Conservation (phyloP, 2,113 vertebrate species). For the Hydropotes inermis region DNA sequence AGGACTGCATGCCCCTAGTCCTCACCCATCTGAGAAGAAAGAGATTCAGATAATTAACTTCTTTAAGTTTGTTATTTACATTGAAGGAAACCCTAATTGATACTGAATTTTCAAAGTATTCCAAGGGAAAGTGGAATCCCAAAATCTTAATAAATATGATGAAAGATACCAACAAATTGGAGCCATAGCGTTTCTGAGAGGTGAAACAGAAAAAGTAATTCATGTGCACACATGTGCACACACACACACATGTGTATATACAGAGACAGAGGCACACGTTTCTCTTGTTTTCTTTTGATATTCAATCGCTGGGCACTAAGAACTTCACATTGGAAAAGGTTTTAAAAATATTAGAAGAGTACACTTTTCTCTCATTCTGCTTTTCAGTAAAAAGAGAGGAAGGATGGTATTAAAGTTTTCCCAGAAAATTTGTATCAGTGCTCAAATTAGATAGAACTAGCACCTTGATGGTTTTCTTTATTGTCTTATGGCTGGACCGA, state of each 20-base stretch:
- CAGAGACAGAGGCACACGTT: not conserved
- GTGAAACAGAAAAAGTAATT: not conserved
- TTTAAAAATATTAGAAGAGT: not conserved
- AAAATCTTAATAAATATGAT: not conserved
- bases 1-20: not conserved
- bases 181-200: not conserved
- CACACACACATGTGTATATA: accelerated
- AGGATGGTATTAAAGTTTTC: not conserved
- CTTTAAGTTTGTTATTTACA: not conserved
- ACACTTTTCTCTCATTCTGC: not conserved
- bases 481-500: not conserved
- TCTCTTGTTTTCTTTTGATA: not conserved
- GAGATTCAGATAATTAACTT: not conserved
- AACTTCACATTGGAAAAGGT: not conserved
- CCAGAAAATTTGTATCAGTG: not conserved
- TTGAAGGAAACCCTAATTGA: not conserved
- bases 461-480: not conserved
- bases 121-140: not conserved
- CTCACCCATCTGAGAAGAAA: not conserved
- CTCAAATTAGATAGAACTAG: not conserved
- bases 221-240: not conserved
- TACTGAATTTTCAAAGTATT: not conserved
- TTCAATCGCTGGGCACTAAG: not conserved
- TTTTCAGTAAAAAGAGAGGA: not conserved
- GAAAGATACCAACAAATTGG: not conserved